phyloP scores from a whole-genome alignment of 64 coral and sea anemone species.

The Dendrophyllia cribrosa region DNA sequence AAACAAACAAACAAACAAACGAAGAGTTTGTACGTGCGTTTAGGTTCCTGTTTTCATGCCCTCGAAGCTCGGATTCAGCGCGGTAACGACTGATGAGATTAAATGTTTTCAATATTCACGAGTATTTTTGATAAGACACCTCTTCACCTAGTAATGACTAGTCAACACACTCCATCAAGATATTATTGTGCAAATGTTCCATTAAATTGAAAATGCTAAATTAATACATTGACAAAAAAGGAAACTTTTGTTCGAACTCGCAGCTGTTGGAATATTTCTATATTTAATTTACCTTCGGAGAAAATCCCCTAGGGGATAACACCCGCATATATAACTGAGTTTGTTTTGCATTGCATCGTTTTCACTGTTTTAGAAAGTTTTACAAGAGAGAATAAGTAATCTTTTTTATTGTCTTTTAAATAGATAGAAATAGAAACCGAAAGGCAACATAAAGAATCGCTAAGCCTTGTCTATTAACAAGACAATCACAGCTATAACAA shows the following conservation, averaged over 20 bases:
- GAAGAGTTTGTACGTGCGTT: constrained; percentile 17
- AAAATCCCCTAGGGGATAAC: background rate
- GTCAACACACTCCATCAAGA: constrained; percentile 5
- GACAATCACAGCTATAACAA: background rate
- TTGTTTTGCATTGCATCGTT: no score
- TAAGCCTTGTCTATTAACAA: background rate
- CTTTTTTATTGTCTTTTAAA: background rate
- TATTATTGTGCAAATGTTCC: constrained; percentile 31
- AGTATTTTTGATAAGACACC: background rate
- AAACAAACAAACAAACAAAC: background rate
- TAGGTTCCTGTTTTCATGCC: background rate
- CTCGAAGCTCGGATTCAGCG: background rate
- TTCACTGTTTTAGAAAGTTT: no score
- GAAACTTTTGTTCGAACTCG: background rate
- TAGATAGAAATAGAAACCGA: background rate
- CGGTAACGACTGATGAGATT: background rate
- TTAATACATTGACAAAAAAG: background rate
- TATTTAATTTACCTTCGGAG: background rate
- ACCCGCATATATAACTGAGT: no score
- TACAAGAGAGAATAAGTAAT: background rate
- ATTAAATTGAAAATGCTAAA: constrained; percentile 6
- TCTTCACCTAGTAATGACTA: background rate
- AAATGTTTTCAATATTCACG: background rate
- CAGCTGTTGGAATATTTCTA: background rate
- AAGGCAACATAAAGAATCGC: background rate